These are phyloP conservation scores for Heteromurus nitidus DNA, from an alignment of 2,888 invertebrate species.

Conservation along the genomic window DNA sequence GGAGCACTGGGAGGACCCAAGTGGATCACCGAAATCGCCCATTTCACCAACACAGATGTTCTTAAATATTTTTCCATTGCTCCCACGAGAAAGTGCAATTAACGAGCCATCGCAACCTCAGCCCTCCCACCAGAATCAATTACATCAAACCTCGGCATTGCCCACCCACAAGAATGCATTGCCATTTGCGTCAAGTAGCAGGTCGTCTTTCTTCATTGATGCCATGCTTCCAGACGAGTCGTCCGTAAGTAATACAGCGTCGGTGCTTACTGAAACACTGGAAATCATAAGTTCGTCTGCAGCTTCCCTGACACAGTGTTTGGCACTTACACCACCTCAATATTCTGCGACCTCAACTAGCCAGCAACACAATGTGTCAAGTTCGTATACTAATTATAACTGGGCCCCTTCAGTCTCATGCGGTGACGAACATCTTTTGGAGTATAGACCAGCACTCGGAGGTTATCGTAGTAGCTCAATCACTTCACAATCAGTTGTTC, in stretches of 20 bases:
- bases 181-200: slow-evolving; percentile 43
- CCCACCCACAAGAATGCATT: neutral
- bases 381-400: slow-evolving; percentile 48
- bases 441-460: neutral
- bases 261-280: neutral
- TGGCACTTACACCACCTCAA: slow-evolving; percentile 55
- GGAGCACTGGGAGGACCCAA: slow-evolving; percentile 69
- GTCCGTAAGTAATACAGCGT: neutral
- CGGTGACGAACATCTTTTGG: neutral
- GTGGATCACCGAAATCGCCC: slow-evolving; percentile 71
- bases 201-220: slow-evolving; percentile 71
- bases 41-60: slow-evolving; percentile 74
- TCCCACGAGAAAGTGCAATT: slow-evolving; percentile 69
- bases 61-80: slow-evolving; percentile 72
- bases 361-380: slow-evolving; percentile 27
- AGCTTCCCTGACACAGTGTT: slow-evolving; percentile 22
- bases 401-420: slow-evolving; percentile 25
- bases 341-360: slow-evolving; percentile 3
- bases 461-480: neutral
- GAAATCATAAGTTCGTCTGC: slow-evolving; percentile 5
- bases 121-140: neutral
- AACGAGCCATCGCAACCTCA: slow-evolving; percentile 21
- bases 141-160: neutral
- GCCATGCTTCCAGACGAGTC: slow-evolving; percentile 72
- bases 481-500: too few relatives aligned